Conservation (phyloP, 1,140 invertebrate species). For the Penaeus japonicus region DNA sequence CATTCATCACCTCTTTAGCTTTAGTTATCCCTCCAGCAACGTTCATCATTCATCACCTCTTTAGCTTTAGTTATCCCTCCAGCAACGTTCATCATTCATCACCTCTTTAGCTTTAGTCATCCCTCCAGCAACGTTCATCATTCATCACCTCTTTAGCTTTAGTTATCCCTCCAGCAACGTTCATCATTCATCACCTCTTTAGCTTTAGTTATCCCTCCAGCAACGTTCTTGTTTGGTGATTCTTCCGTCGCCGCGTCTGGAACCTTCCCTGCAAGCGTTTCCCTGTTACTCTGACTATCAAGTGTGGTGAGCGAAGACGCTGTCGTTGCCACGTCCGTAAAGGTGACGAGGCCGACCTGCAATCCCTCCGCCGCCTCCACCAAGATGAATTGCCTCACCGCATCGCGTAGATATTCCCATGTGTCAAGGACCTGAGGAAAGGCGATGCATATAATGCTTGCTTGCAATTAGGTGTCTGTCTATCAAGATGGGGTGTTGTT, state of each 20-base stretch:
- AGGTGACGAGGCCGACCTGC: neutral
- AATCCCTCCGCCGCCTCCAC: neutral
- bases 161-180: too few species aligned
- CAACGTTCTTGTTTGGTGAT: neutral
- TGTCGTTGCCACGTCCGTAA: neutral
- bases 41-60: too few species aligned
- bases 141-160: too few species aligned
- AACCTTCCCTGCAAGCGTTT: neutral
- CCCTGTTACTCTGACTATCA: neutral
- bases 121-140: too few species aligned
- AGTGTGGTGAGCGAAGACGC: neutral
- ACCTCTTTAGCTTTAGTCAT: too few species aligned
- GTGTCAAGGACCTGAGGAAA: neutral
- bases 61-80: too few species aligned
- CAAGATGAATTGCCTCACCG: constrained; percentile 4
- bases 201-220: neutral
- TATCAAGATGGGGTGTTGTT: too few species aligned
- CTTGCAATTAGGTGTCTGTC: too few species aligned
- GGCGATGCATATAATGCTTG: neutral
- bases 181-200: too few species aligned
- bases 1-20: too few species aligned
- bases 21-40: too few species aligned
- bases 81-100: too few species aligned
- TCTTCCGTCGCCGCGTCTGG: accelerated
- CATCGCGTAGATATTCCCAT: constrained; percentile 13